Conservation (phyloP, 2,113 vertebrate genomes). For the Rhinichthys klamathensis region DNA sequence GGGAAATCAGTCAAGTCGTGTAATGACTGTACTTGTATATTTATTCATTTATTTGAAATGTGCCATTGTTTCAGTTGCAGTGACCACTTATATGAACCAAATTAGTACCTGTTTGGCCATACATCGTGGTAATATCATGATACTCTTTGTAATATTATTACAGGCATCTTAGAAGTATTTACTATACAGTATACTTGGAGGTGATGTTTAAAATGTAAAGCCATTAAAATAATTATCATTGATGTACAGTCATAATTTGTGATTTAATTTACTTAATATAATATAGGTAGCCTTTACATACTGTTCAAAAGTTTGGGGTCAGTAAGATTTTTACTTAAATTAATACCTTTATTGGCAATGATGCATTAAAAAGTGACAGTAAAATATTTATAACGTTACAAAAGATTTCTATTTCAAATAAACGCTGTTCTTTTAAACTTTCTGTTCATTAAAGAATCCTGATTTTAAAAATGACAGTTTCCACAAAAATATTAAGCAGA, state of each 20-base stretch:
- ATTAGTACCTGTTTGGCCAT: not conserved
- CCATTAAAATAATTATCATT: not conserved
- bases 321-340: not conserved
- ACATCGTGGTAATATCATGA: not conserved
- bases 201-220: not conserved
- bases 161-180: not conserved
- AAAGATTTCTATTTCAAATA: too few species aligned
- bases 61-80: not conserved
- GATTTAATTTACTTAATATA: not conserved
- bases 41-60: not conserved
- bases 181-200: not conserved
- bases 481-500: not conserved
- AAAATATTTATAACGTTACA: not conserved
- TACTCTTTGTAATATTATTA: not conserved
- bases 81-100: not conserved
- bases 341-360: not conserved
- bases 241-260: not conserved
- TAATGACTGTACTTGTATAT: conserved; percentile 24
- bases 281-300: not conserved
- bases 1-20: conserved; percentile 33
- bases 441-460: not conserved
- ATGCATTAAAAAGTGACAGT: not conserved
- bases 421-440: not conserved
- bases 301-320: not conserved
- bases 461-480: not conserved